These are phyloP conservation scores for Polypterus bichir DNA, from an alignment of 2,113 vertebrate genomes.

Conservation along the genomic window DNA sequence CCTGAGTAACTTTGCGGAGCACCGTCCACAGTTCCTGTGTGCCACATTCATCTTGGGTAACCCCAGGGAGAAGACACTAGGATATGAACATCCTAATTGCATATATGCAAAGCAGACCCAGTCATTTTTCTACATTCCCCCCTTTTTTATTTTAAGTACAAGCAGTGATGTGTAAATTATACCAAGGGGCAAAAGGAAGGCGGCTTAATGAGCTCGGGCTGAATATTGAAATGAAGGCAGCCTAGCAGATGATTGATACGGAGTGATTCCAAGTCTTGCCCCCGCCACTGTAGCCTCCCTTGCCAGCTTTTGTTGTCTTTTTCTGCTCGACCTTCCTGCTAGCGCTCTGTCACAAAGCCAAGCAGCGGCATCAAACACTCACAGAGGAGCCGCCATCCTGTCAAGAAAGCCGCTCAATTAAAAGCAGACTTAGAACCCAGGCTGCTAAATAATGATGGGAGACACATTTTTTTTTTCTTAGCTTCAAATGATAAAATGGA, in stretches of 20 bases:
- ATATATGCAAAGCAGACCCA: slow-evolving; percentile 22
- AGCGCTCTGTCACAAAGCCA: slow-evolving; percentile 20
- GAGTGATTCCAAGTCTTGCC: slow-evolving; percentile 26
- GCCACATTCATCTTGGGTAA: slow-evolving; percentile 16
- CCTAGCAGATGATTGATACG: slow-evolving; percentile 23
- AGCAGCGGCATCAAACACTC: slow-evolving; percentile 20
- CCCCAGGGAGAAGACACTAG: slow-evolving; percentile 18
- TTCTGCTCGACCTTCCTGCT: slow-evolving; percentile 19
- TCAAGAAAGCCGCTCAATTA: slow-evolving; percentile 30
- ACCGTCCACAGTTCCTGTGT: slow-evolving; percentile 9
- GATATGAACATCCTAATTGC: slow-evolving; percentile 21
- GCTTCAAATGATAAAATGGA: too few species aligned
- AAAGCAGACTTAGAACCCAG: slow-evolving; percentile 19
- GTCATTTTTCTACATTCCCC: slow-evolving; percentile 25
- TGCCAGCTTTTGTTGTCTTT: slow-evolving; percentile 21
- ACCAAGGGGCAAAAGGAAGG: slow-evolving; percentile 23
- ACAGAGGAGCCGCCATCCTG: slow-evolving; percentile 28
- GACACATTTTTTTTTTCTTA: background rate
- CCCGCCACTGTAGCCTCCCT: slow-evolving; percentile 10
- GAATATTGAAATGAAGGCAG: slow-evolving; percentile 36
- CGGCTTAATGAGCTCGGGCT: slow-evolving; percentile 17
- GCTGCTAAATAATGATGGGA: slow-evolving; percentile 32
- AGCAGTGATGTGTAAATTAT: slow-evolving; percentile 35
- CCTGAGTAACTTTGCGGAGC: slow-evolving; percentile 10
- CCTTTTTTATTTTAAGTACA: slow-evolving; percentile 12